phyloP scores from a whole-genome alignment of 2,113 vertebrate species.

The Promerops cafer region DNA sequence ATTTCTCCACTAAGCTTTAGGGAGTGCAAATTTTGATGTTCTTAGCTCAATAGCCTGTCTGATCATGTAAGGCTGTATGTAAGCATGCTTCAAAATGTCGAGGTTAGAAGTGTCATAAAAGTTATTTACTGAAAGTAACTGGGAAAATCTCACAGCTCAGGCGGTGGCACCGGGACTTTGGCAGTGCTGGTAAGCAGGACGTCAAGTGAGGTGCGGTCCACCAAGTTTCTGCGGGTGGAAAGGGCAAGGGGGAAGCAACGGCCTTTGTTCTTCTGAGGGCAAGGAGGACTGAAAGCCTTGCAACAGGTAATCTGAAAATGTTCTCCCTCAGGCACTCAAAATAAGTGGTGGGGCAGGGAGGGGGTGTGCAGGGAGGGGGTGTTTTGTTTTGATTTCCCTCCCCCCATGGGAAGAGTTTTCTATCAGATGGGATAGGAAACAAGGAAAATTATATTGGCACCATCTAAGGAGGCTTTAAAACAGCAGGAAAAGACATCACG shows the following conservation, averaged over 20 bases:
- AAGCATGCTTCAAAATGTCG: neutral
- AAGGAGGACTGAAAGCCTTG: constrained; percentile 35
- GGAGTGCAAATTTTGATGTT: constrained; percentile 18
- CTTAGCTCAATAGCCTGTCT: constrained; percentile 24
- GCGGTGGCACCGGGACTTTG: neutral
- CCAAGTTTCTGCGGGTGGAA: neutral
- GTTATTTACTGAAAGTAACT: neutral
- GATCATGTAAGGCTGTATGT: neutral
- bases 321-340: constrained; percentile 47
- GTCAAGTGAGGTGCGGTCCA: neutral
- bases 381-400: constrained; percentile 14
- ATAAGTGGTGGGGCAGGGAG: constrained; percentile 23
- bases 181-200: neutral
- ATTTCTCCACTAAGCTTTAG: constrained; percentile 25
- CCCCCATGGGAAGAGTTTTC: neutral
- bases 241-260: neutral
- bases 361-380: neutral
- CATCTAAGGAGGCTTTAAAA: neutral
- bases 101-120: neutral
- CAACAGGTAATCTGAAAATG: constrained; percentile 45
- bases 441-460: neutral
- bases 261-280: constrained; percentile 53
- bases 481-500: neutral
- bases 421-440: constrained; percentile 48
- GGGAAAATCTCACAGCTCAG: neutral